Percentiles rank a stretch among this genome's conserved stretches.
Evolutionary conservation across 1,140 invertebrate genomes (phyloP).

Genomic region (Zaprionus camerounensis): DNA sequence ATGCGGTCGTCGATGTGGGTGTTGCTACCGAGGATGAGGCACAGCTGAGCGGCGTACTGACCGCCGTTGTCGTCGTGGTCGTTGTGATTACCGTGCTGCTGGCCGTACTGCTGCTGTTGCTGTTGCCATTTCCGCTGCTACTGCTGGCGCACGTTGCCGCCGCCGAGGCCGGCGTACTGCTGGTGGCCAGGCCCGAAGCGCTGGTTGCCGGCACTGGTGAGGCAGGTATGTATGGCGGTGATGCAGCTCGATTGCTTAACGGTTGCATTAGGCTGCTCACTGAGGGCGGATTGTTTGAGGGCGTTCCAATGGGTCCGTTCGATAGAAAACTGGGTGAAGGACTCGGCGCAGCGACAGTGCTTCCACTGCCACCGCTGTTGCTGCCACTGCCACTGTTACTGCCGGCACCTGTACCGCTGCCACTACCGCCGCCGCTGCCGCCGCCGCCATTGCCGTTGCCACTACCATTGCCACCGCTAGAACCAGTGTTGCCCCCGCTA

Average conservation of each 20-base stretch:
- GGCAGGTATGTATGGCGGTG: conserved; percentile 70
- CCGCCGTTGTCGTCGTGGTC: conserved; percentile 37
- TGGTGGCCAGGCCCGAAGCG: conserved; percentile 52
- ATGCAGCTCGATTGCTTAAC: conserved; percentile 67
- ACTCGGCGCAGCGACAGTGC: conserved; percentile 85
- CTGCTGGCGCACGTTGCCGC: conserved; percentile 46
- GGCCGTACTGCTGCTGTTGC: conserved; percentile 35
- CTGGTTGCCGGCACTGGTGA: conserved; percentile 70
- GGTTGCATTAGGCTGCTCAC: conserved; percentile 84
- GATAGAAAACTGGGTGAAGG: conserved; percentile 85
- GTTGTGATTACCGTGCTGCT: conserved; percentile 53
- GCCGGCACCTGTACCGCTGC: neutral
- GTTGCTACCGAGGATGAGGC: conserved; percentile 60
- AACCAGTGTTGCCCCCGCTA: neutral
- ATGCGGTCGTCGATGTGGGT: conserved; percentile 66
- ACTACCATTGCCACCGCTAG: neutral
- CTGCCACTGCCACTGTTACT: neutral
- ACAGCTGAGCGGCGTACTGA: conserved; percentile 62
- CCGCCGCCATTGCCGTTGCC: neutral
- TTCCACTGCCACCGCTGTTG: neutral
- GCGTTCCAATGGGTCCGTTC: conserved; percentile 85
- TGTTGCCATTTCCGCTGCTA: conserved; percentile 37
- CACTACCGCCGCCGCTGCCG: neutral
- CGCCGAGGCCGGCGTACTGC: conserved; percentile 60
- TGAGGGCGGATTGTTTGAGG: conserved; percentile 85